Base-by-base conservation (phyloP, 2,113 vertebrate species). In the Gasterosteus nipponicus region DNA sequence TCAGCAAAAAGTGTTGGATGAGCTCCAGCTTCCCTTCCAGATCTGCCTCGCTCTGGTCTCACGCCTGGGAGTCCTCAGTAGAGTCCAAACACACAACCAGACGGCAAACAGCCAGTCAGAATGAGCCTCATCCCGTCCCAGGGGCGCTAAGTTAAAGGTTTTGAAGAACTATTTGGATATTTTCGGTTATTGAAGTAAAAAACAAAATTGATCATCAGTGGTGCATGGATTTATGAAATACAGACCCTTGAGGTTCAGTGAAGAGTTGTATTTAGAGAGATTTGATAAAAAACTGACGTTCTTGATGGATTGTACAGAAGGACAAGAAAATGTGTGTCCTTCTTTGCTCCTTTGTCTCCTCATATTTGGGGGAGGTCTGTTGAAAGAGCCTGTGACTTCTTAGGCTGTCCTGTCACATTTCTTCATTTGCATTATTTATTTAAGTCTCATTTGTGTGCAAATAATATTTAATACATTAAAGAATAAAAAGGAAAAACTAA, bases 11-110 rank as follows among this genome's bases (percentile, higher is more conserved):
- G 56, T 26, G 54, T 1, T 51, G 51, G 29, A 46, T 47, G 61
- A 81, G 46, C 39, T 53, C 41, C 76, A 64, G 58, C 49, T 69
- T 31, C 7, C 0, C 49, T n/a, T 61, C 56, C 47, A 63, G 69
- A 44, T 73, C 63, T 46, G 5, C 62, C 53, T 77, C 3, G 0
- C 42, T 77, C 51, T 6, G 3, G 5, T 44, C 18, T 51, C 42
- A 39, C 47, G 68, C 29, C 69, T 80, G 41, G n/a, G 51, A 61
- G 69, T 53, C 66, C 56, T 39, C 0, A 0, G 10, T 0, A 5
- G 10, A 12, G 10, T 70, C 42, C 38, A 31, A 47, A 39, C 10
- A 57, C 2, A 7, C 19, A 29, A 41, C 42, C 16, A 3, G 6
- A 2, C 6, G 10, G 33, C 10, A 46, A 39, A 7, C n/a, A 35